Conservation (phyloP, 2,797 vertebrate species). For the Danionella dracula region DNA sequence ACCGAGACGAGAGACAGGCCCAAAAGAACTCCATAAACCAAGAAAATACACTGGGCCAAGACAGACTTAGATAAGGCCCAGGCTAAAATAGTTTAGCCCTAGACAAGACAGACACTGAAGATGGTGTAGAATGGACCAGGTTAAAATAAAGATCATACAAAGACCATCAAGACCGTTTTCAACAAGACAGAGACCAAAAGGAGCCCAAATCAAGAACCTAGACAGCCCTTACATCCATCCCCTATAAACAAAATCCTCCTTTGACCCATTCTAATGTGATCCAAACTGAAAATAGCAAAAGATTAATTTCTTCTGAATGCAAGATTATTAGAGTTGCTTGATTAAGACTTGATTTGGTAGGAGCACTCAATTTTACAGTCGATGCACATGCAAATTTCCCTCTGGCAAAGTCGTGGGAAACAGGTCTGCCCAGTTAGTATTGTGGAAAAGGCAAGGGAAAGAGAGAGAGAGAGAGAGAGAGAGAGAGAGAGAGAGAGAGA, state of each 20-base stretch:
- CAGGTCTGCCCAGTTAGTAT: slow-evolving; percentile 32
- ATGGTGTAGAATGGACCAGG: no score
- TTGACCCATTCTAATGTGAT: slow-evolving; percentile 24
- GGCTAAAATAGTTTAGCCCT: no score
- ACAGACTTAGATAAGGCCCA: no score
- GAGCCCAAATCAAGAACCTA: no score
- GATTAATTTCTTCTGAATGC: slow-evolving; percentile 42
- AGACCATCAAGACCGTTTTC: no score
- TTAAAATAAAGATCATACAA: no score
- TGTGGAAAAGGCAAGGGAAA: slow-evolving; percentile 1
- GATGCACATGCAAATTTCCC: slow-evolving; percentile 61
- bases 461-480: slow-evolving; percentile 17
- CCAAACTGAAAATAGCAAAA: slow-evolving; percentile 20
- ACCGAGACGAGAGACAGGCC: no score
- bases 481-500: neutral
- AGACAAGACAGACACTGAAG: no score
- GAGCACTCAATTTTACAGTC: slow-evolving; percentile 64
- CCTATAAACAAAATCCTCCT: neutral
- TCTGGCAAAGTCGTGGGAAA: slow-evolving; percentile 32
- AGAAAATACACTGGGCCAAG: no score
- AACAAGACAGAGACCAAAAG: no score
- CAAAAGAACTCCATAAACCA: no score
- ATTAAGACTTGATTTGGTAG: slow-evolving; percentile 61
- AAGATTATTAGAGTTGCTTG: slow-evolving; percentile 60
- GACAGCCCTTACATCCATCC: neutral